phyloP scores from a whole-genome alignment of 2,888 invertebrate genomes.

The Chrysotoxum bicinctum region DNA sequence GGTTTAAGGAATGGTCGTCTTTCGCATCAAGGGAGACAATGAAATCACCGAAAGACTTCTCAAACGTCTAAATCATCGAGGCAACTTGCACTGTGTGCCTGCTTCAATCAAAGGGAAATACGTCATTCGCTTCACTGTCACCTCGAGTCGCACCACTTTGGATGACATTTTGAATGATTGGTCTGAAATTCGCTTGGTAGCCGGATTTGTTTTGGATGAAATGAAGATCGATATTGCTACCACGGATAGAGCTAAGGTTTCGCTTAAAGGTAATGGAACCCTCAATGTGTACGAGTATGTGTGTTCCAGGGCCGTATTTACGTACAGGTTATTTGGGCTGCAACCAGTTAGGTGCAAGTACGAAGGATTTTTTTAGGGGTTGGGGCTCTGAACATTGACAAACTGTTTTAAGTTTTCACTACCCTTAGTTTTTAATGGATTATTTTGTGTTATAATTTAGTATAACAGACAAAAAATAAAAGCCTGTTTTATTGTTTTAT shows the following conservation, averaged over 20 bases:
- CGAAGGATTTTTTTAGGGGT: not conserved
- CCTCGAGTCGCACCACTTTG: slow-evolving; percentile 91
- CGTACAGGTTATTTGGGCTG: not conserved
- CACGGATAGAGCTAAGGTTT: slow-evolving; percentile 85
- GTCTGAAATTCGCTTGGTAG: slow-evolving; percentile 90
- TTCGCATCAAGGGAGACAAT: slow-evolving; percentile 92
- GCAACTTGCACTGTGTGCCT: slow-evolving; percentile 96
- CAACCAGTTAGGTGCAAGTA: not conserved
- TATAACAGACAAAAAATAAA: not conserved
- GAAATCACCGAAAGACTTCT: slow-evolving; percentile 93
- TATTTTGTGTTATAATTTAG: not conserved
- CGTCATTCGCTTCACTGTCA: slow-evolving; percentile 95
- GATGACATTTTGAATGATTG: slow-evolving; percentile 92
- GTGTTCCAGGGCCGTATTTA: slow-evolving; percentile 1
- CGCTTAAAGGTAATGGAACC: slow-evolving; percentile 86
- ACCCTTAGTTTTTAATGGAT: not conserved
- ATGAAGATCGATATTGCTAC: slow-evolving; percentile 83
- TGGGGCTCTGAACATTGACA: not conserved
- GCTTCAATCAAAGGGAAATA: slow-evolving; percentile 94
- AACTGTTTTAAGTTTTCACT: not conserved
- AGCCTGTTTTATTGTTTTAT: not conserved
- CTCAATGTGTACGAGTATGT: not conserved
- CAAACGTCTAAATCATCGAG: slow-evolving; percentile 93
- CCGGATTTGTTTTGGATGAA: slow-evolving; percentile 87
- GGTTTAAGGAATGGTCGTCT: slow-evolving; percentile 90